phyloP scores from a whole-genome alignment of 2,888 invertebrate species.

The Resseliella maxima region DNA sequence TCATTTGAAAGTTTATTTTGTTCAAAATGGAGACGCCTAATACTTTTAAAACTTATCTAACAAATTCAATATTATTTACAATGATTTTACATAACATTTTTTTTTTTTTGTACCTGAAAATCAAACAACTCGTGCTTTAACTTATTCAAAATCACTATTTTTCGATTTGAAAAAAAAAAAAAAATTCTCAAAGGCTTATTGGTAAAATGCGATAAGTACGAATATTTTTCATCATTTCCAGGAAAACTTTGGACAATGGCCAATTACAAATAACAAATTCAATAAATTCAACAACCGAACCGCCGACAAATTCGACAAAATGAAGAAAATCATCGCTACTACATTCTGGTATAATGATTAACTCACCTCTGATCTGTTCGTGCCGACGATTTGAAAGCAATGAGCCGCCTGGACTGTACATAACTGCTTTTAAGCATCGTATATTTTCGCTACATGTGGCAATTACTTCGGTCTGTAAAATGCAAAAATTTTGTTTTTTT shows the following conservation, averaged over 20 bases:
- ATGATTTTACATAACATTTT: not conserved
- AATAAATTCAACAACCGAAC: slow-evolving; percentile 60
- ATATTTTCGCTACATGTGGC: slow-evolving; percentile 89
- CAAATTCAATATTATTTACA: not conserved
- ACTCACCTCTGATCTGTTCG: slow-evolving; percentile 74
- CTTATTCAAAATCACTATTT: slow-evolving; percentile 34
- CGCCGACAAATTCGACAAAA: slow-evolving; percentile 65
- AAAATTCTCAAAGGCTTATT: not conserved
- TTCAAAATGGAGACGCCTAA: slow-evolving; percentile 17
- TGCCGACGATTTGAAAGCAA: slow-evolving; percentile 70
- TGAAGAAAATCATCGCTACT: slow-evolving; percentile 67
- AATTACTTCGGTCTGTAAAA: slow-evolving; percentile 81
- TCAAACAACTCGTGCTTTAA: not conserved
- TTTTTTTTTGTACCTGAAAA: slow-evolving; percentile 13
- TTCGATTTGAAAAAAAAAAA: too few species aligned
- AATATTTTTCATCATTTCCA: slow-evolving; percentile 61
- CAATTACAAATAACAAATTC: slow-evolving; percentile 63
- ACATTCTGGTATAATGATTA: slow-evolving; percentile 62
- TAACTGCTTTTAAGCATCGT: slow-evolving; percentile 79
- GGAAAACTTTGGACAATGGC: slow-evolving; percentile 64
- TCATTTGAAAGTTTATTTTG: not conserved
- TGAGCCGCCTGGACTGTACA: slow-evolving; percentile 70
- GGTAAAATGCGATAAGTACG: slow-evolving; percentile 56
- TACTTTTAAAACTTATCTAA: not conserved
- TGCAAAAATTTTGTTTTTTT: not conserved